phyloP scores from a whole-genome alignment of 2,113 vertebrate genomes.

The Vombatus ursinus region DNA sequence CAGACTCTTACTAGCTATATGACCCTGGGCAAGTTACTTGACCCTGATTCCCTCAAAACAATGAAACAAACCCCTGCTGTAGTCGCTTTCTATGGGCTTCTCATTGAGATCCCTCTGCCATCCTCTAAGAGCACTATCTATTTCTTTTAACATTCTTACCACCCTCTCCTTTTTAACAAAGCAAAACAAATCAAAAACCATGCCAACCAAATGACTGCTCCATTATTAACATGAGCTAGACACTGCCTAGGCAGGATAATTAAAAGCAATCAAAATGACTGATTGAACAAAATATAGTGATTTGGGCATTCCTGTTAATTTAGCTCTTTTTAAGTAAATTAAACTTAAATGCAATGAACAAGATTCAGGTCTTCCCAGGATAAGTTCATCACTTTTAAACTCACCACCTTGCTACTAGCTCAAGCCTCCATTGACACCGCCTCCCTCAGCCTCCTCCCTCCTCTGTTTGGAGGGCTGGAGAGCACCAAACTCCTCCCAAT shows the following conservation, averaged over 20 bases:
- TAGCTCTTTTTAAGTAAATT: conserved; percentile 73
- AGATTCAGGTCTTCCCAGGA: not conserved
- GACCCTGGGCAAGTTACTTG: not conserved
- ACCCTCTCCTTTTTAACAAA: not conserved
- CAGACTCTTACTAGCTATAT: not conserved
- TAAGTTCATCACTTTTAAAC: not conserved
- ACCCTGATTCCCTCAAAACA: not conserved
- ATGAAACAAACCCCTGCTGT: not conserved
- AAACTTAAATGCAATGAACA: conserved; percentile 46
- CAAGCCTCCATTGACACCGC: not conserved
- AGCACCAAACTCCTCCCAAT: not conserved
- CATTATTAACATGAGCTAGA: not conserved
- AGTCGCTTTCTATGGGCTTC: not conserved
- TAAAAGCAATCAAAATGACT: conserved; percentile 75
- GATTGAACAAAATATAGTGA: conserved; percentile 72
- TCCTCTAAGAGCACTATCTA: conserved; percentile 59
- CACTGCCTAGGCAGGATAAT: conserved; percentile 68
- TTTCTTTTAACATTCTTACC: conserved; percentile 39
- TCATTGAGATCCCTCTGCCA: conserved; percentile 42
- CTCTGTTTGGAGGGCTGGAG: not conserved
- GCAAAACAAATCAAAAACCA: not conserved
- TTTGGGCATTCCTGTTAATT: conserved; percentile 74
- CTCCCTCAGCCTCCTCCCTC: not conserved
- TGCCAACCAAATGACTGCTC: conserved; percentile 46
- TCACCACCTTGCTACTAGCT: not conserved